A percentile compares a stretch with the other conserved stretches of the same genome.
Evolutionary conservation across 2,888 invertebrate species (phyloP).

Genomic region (Latrodectus hesperus): DNA sequence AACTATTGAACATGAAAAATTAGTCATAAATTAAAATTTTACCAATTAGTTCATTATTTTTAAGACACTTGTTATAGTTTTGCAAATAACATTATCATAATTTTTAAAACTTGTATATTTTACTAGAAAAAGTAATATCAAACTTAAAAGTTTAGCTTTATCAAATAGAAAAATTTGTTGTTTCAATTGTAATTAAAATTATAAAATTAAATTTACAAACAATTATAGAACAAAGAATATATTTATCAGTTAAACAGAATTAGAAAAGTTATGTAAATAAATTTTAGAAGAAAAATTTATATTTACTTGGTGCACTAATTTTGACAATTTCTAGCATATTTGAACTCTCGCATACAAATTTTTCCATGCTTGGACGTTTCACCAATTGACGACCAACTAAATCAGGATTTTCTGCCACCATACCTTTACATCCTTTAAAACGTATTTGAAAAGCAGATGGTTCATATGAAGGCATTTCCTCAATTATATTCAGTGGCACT

Average conservation of each 20-base stretch:
- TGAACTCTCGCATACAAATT: conserved; percentile 70
- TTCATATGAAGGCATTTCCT: neutral
- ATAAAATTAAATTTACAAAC: neutral
- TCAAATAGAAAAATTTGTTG: neutral
- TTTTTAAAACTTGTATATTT: too few relatives aligned
- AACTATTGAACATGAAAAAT: too few relatives aligned
- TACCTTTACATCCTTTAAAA: conserved; percentile 71
- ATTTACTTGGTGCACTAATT: conserved; percentile 71
- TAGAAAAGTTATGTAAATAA: neutral
- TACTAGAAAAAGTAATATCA: too few relatives aligned
- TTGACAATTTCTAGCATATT: conserved; percentile 72
- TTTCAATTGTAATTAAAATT: neutral
- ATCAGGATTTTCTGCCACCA: conserved; percentile 69
- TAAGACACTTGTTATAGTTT: too few relatives aligned
- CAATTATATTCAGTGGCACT: neutral
- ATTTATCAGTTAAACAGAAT: neutral
- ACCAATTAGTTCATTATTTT: too few relatives aligned
- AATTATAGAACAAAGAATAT: neutral
- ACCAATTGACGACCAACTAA: conserved; percentile 47
- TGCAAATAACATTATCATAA: too few relatives aligned
- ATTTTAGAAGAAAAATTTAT: neutral
- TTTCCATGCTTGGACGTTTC: conserved; percentile 71
- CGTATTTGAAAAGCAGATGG: conserved; percentile 71
- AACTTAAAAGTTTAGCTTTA: neutral
- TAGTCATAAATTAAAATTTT: too few relatives aligned